Evolutionary conservation across 2,888 invertebrate species (phyloP), one percentile per base, ranked within the genome.

Genomic region (Carterocephalus palaemon): DNA sequence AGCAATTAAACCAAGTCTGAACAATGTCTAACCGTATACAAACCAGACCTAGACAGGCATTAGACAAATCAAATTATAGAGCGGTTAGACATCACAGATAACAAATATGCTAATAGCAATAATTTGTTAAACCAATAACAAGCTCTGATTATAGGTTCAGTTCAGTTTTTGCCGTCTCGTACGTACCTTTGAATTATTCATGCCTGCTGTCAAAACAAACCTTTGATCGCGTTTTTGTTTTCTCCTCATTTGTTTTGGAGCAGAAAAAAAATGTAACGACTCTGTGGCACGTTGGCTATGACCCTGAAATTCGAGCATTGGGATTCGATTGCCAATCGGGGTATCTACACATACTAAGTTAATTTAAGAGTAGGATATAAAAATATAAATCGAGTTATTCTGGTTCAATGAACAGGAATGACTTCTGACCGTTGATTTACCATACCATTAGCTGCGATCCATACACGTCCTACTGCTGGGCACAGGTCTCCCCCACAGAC

Each of bases 141-240:
- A 62, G 47, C 46, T 47, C 50, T 68, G 69, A 67, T 68, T 50
- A 68, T 67, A 66, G 63, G 64, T 63, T 61, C 51, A 39, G 56
- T 16, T 37, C 12, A 23, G 29, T 64, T 69, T 69, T 64, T 70
- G 59, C 55, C 41, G 63, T 62, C 59, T 64, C 56, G 57, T 46
- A 52, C 51, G 19, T 32, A 54, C 47, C 61, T 31, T 37, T 73
- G 62, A 54, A 71, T 72, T 53, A 67, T 70, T 23, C 58, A 47
- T 39, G 50, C 47, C 48, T 33, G 16, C 45, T 45, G 53, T 49
- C 54, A 53, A 60, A 57, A 57, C 36, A 36, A 22, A 37, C 23
- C 9, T 17, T 16, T 6, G n/a, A 3, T 23, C 3, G 12, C 5
- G n/a, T 36, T 15, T 37, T 29, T 6, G 20, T 15, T 37, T 31